phyloP scores from a whole-genome alignment of 1,140 invertebrate species.

The Ericerus pela region DNA sequence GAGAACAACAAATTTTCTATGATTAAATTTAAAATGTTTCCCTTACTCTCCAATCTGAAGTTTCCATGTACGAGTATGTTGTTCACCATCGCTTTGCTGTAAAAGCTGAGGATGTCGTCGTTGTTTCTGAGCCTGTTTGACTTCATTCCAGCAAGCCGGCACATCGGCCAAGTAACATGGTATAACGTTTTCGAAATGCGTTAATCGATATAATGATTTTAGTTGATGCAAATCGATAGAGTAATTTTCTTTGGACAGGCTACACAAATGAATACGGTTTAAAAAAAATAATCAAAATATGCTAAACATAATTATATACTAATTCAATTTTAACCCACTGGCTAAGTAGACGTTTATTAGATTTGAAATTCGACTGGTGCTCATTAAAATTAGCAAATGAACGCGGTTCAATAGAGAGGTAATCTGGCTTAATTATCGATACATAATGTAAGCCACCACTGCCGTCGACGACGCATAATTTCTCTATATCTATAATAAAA shows the following conservation, averaged over 20 bases:
- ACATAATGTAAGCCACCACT: conserved; percentile 69
- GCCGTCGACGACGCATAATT: conserved; percentile 64
- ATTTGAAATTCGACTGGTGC: too few species aligned
- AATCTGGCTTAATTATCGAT: conserved; percentile 42
- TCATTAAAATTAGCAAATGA: too few species aligned
- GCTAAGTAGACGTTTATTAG: too few species aligned
- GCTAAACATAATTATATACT: too few species aligned
- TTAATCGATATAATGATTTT: conserved; percentile 43
- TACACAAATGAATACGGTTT: background rate
- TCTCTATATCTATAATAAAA: conserved; percentile 48
- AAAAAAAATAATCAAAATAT: too few species aligned
- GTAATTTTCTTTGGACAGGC: background rate
- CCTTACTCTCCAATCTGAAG: conserved; percentile 62
- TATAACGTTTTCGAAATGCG: conserved; percentile 43
- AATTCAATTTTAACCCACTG: too few species aligned
- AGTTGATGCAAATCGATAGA: conserved; percentile 35
- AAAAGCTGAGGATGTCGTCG: conserved; percentile 62
- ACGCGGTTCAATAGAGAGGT: conserved; percentile 23
- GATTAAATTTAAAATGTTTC: conserved; percentile 16
- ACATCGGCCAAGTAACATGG: conserved; percentile 66
- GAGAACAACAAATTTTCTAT: conserved; percentile 9
- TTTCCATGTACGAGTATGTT: conserved; percentile 68
- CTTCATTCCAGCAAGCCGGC: conserved; percentile 78
- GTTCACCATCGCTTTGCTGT: conserved; percentile 57
- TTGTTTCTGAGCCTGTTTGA: conserved; percentile 77